Evolutionary conservation across 2,888 invertebrate genomes (phyloP), one percentile per base, ranked within the genome.

Genomic region (Empis livida): DNA sequence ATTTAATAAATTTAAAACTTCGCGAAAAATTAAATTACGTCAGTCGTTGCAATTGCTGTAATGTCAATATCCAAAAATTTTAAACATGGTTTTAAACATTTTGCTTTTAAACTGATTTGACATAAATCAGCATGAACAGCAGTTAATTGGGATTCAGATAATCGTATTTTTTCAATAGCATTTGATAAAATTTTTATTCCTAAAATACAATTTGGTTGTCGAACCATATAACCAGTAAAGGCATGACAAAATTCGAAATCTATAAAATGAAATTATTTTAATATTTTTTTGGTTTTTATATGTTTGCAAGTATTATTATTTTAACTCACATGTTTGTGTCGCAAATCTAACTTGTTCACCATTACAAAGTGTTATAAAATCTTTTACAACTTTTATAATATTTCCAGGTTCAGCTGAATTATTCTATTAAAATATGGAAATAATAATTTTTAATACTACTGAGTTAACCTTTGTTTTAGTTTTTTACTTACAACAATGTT

Each of bases 111-210:
- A 71, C 95, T 93, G 15, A 96, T 73, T 68, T 92, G 91, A 64
- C 92, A 93, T 46, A 96, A 74, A 70, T 93, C 92, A 14, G 92
- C 87, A 71, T 97, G 96, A 55, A 96, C 83, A 3, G 94, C 88
- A 30, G 95, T 96, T 52, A 96, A 72, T 67, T 95, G 94, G 13
- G 89, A 84, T 58, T 90, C 87, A 68, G 81, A 82, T 16, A 88
- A 70, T 63, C 91, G 88, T 56, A 94, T 82, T 69, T 93, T 93
- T 55, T 82, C 78, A 54, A 95, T 90, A 14, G 93, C 93, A 62
- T 80, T 82, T 53, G 79, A 78, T 45, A 96, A 65, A 45, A 92
- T 73, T 61, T 80, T 79, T 49, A 96, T 90, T 15, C 94, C 95
- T 61, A 83, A 76, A 55, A 90, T 77, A 54, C 65, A 63, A 16